These are phyloP conservation scores for Plagodis dolabraria DNA, from an alignment of 2,888 invertebrate species.

Conservation along the genomic window DNA sequence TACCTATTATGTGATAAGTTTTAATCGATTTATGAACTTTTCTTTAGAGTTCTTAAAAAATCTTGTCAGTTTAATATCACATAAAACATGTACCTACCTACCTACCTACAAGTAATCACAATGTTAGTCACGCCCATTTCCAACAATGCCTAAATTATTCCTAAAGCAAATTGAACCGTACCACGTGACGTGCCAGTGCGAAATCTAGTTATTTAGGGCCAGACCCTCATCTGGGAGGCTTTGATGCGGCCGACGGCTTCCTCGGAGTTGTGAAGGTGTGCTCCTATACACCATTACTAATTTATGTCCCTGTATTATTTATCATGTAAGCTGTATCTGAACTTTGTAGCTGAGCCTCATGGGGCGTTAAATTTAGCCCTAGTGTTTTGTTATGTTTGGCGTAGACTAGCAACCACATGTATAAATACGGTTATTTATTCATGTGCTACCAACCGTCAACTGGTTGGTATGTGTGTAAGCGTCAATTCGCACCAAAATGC, in stretches of 20 bases:
- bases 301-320: conserved; percentile 18
- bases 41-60: too few species aligned
- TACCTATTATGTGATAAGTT: too few species aligned
- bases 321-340: background rate
- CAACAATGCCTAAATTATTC: background rate
- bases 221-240: conserved; percentile 27
- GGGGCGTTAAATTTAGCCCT: too few species aligned
- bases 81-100: too few species aligned
- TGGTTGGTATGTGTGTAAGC: too few species aligned
- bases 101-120: background rate
- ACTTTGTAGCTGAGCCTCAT: background rate
- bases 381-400: too few species aligned
- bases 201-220: conserved; percentile 27
- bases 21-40: too few species aligned
- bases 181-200: conserved; percentile 11
- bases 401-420: too few species aligned
- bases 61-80: too few species aligned
- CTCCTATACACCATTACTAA: conserved; percentile 31
- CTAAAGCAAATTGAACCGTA: conserved; percentile 4
- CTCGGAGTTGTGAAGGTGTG: conserved; percentile 17
- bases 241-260: conserved; percentile 32
- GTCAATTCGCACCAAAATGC: too few species aligned
- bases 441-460: too few species aligned
- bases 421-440: too few species aligned
- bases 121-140: background rate